Percentiles rank a stretch among this genome's conserved stretches.
These are phyloP conservation scores for Antechinus flavipes DNA, from an alignment of 2,113 vertebrate genomes.

Conservation along the genomic window DNA sequence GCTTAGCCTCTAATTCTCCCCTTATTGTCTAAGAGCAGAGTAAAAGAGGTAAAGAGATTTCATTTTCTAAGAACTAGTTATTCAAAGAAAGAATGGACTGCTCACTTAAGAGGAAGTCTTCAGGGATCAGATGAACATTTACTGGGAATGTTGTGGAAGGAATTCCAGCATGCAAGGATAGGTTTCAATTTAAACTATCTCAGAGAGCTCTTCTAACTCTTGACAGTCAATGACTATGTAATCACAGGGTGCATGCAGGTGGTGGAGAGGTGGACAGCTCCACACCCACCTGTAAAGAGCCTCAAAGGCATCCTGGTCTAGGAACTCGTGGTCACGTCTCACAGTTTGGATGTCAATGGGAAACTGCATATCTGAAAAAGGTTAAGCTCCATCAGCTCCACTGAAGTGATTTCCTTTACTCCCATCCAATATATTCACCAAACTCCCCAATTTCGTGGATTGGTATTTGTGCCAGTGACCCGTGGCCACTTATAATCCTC, in stretches of 20 bases:
- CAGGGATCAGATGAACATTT: not conserved
- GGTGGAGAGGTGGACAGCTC: not conserved
- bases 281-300: conserved; percentile 86
- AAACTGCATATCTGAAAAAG: conserved; percentile 84
- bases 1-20: not conserved
- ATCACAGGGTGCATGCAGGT: not conserved
- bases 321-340: conserved; percentile 87
- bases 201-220: not conserved
- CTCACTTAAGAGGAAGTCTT: not conserved
- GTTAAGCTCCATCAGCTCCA: not conserved
- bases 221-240: not conserved
- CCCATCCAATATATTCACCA: not conserved
- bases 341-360: conserved; percentile 86
- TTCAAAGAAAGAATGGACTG: not conserved
- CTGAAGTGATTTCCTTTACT: not conserved
- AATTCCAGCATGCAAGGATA: not conserved
- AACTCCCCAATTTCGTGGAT: not conserved
- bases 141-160: not conserved
- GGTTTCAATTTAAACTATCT: not conserved
- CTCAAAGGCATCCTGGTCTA: conserved; percentile 86
- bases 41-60: not conserved
- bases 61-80: not conserved
- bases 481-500: not conserved
- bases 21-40: not conserved
- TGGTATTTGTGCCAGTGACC: not conserved